A percentile compares a stretch with the other conserved stretches of the same genome.
Evolutionary conservation across 1,140 invertebrate species (phyloP).

Genomic region (Eufriesea mexicana): DNA sequence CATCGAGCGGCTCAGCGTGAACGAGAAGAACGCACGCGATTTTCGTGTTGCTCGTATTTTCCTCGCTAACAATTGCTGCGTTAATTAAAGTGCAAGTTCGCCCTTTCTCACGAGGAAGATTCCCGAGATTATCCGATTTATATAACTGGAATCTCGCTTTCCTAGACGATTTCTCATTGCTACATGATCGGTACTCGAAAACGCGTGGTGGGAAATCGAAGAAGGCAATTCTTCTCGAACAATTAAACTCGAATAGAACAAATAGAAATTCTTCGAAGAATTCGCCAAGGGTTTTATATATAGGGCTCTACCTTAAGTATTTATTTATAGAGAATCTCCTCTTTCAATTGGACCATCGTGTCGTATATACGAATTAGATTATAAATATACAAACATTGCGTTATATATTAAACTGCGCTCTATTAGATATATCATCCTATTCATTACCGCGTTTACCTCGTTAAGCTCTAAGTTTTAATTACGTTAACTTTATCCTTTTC

Average conservation of each 20-base stretch:
- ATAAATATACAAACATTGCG: conserved; percentile 20
- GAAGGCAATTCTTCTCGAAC: neutral
- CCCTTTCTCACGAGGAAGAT: neutral
- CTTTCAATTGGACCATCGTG: neutral
- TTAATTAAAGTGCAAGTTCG: neutral
- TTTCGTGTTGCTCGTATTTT: neutral
- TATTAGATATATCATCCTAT: neutral
- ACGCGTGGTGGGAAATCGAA: neutral
- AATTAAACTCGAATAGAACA: neutral
- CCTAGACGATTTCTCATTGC: neutral
- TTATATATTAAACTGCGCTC: neutral
- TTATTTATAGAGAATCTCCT: neutral
- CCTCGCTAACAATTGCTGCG: neutral
- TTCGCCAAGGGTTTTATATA: neutral
- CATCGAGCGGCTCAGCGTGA: conserved; percentile 53
- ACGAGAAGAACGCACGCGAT: conserved; percentile 1
- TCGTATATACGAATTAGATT: neutral
- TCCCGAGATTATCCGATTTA: neutral
- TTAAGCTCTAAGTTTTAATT: conserved; percentile 4
- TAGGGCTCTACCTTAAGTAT: neutral
- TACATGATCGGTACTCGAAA: neutral
- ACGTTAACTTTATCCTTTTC: neutral
- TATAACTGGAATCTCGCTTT: neutral
- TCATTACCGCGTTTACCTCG: neutral
- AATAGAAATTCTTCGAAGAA: neutral